Evolutionary conservation across 2,888 invertebrate species (phyloP), one percentile per base, ranked within the genome.

Genomic region (Orthosia gracilis): DNA sequence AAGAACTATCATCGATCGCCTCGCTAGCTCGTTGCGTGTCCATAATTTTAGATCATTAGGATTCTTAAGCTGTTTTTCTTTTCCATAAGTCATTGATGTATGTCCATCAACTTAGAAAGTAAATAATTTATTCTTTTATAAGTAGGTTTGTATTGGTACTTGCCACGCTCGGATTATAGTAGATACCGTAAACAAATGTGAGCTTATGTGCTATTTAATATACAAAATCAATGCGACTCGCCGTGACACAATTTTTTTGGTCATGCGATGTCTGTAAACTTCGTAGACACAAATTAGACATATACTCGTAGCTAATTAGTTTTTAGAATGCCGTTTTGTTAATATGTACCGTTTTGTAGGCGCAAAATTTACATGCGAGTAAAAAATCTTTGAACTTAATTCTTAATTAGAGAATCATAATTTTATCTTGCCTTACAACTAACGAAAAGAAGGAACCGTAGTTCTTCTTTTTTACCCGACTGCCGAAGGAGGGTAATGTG

Each of bases 41-140:
- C 15, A 13, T 54, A 78, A 70, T 75, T 49, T 61, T 18, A 61
- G 47, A 61, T 61, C 21, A 78, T 78, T 76, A 76, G 40, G 54
- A 76, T 49, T 71, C 71, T 17, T 61, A 49, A 59, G 49, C 45
- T 49, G 80, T 64, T 72, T 63, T 40, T 64, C 58, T 31, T 79
- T 47, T 21, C 75, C 54, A 78, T 78, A 70, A 50, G 18, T 78
- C 21, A 71, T n/a, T 61, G 49, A 45, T 71, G 61, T 78, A 26
- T 61, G 71, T 78, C 49, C 49, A 11, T 75, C 59, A 55, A 76
- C 61, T 70, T 70, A 61, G 71, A 75, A 75, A 75, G 59, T 78
- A 78, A 17, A 59, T 59, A 54, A 78, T 54, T 69, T 49, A 69
- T 75, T 59, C 71, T 40, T 75, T 70, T 40, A 49, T 47, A 54